Percentiles rank a stretch among this genome's conserved stretches.
These are phyloP conservation scores for Mormyrops attenuatus DNA, from an alignment of 2,797 vertebrate species.

Conservation along the genomic window DNA sequence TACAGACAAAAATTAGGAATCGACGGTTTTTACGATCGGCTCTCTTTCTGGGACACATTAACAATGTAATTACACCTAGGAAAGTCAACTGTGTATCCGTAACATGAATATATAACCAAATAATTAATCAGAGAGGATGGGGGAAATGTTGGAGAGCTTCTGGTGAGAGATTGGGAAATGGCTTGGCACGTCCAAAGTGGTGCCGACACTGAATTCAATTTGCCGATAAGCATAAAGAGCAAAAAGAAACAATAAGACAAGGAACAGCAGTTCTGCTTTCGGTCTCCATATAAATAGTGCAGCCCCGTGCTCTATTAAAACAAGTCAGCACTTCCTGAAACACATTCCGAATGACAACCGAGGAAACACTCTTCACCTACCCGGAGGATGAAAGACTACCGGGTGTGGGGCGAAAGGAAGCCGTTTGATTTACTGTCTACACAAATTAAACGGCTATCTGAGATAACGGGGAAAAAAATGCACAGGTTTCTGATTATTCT, in stretches of 20 bases:
- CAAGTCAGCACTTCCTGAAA: not conserved
- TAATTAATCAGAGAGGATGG: not conserved
- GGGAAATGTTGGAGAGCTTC: not conserved
- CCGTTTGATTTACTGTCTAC: not conserved
- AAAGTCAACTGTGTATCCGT: not conserved
- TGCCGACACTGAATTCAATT: constrained; percentile 9
- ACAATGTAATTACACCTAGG: not conserved
- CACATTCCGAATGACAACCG: not conserved
- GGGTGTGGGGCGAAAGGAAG: not conserved
- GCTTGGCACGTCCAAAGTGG: not conserved
- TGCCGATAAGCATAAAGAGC: not conserved
- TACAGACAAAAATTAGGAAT: not conserved
- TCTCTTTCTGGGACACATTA: not conserved
- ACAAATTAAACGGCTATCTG: not conserved
- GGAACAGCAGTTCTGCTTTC: not conserved
- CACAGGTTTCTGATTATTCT: not conserved
- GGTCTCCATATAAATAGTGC: not conserved
- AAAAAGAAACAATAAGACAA: not conserved
- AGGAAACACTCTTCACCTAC: not conserved
- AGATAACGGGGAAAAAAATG: not conserved
- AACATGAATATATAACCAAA: not conserved
- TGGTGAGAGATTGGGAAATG: not conserved
- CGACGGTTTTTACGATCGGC: not conserved
- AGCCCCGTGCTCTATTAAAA: not conserved
- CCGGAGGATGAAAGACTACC: not conserved